Percentiles rank a stretch among this genome's conserved stretches.
phyloP scores from a whole-genome alignment of 2,888 invertebrate species.

The Sepioteuthis lessoniana region DNA sequence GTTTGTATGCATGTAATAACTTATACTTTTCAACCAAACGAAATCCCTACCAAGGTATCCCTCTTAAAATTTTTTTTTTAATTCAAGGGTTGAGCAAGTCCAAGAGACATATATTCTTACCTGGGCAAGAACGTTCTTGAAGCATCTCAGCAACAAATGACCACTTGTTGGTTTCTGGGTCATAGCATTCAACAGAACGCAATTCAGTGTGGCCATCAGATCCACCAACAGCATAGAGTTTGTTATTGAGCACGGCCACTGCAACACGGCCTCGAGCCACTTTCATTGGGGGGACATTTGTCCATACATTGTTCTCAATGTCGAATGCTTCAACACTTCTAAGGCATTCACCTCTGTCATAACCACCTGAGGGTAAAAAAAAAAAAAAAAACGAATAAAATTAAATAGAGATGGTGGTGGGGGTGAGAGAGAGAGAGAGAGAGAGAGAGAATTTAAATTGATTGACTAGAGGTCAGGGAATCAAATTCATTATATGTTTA shows the following conservation, averaged over 20 bases:
- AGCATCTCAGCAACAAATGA: slow-evolving; percentile 78
- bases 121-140: slow-evolving; percentile 82
- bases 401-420: no score
- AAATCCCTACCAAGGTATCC: no score
- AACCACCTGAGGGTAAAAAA: slow-evolving; percentile 79
- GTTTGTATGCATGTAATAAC: no score
- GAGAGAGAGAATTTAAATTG: no score
- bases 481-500: no score
- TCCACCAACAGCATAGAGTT: slow-evolving; percentile 84
- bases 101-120: slow-evolving; percentile 67
- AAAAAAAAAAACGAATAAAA: background rate
- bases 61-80: no score
- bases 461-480: no score
- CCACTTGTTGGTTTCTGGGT: slow-evolving; percentile 78
- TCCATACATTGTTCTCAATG: slow-evolving; percentile 83
- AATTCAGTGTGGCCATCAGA: slow-evolving; percentile 89
- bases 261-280: slow-evolving; percentile 85
- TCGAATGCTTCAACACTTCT: slow-evolving; percentile 85
- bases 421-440: no score
- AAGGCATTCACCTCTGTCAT: slow-evolving; percentile 89
- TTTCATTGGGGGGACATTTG: slow-evolving; percentile 82
- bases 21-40: no score
- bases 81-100: background rate
- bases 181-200: slow-evolving; percentile 82
- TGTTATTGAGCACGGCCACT: slow-evolving; percentile 81